Conservation (phyloP, 1,140 invertebrate species). For the Lordiphosa collinella region DNA sequence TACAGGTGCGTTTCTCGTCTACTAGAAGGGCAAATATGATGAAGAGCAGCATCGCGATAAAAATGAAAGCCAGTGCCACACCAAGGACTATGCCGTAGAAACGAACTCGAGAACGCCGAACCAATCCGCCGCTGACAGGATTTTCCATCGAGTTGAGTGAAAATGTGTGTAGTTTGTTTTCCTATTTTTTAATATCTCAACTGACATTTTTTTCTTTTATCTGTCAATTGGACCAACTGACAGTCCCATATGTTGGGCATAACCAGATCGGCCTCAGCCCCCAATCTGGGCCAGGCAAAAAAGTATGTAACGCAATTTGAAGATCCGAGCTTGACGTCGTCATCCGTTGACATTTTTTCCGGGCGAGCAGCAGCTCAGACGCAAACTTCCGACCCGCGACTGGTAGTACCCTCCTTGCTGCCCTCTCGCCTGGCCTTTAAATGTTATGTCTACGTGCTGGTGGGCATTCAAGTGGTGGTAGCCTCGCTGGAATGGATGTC, state of each 20-base stretch:
- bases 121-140: no score
- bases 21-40: not conserved
- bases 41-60: constrained; percentile 16
- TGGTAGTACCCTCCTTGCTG: no score
- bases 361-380: not conserved
- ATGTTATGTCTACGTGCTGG: constrained; percentile 25
- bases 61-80: constrained; percentile 12
- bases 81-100: constrained; percentile 11
- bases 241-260: constrained; percentile 26
- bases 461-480: constrained; percentile 26
- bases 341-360: not conserved
- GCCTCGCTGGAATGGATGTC: constrained; percentile 39
- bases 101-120: no score
- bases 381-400: not conserved
- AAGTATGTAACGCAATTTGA: not conserved
- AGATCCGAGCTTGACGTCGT: not conserved
- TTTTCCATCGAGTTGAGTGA: no score
- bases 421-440: constrained; percentile 17
- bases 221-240: constrained; percentile 11
- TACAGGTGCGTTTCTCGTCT: not conserved
- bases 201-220: not conserved
- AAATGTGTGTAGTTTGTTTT: not conserved
- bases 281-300: constrained; percentile 8
- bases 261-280: constrained; percentile 21
- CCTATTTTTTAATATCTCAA: not conserved